Conservation (phyloP, 1,140 invertebrate species). For the Paralvinella palmiformis region DNA sequence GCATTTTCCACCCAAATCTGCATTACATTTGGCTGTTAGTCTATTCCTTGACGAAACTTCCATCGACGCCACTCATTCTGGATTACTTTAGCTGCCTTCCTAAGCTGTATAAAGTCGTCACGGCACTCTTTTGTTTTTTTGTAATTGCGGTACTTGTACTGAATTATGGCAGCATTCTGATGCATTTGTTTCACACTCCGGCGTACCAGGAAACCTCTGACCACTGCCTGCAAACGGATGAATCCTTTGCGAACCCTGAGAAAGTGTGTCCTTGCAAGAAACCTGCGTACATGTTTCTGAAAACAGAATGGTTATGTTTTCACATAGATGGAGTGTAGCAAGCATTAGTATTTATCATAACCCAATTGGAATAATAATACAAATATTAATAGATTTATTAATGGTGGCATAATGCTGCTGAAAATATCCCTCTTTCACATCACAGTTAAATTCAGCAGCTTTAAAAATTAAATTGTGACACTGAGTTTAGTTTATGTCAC, state of each 20-base stretch:
- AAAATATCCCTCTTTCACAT: too few species aligned
- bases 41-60: conserved; percentile 10
- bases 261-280: background rate
- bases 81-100: conserved; percentile 5
- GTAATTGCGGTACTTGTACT: background rate
- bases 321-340: too few species aligned
- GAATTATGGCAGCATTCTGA: background rate
- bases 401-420: too few species aligned
- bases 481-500: too few species aligned
- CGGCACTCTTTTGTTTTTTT: background rate
- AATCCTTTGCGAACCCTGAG: background rate
- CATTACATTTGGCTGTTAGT: background rate
- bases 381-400: too few species aligned
- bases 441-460: too few species aligned
- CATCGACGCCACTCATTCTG: conserved; percentile 9
- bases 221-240: conserved; percentile 1
- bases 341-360: too few species aligned
- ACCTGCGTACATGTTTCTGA: conserved; percentile 8
- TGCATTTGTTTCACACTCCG: background rate
- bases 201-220: background rate
- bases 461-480: too few species aligned
- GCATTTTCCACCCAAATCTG: too few species aligned
- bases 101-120: background rate
- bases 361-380: too few species aligned
- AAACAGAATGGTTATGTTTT: background rate